phyloP scores from a whole-genome alignment of 2,888 invertebrate species.

The Linnaemya tessellans region DNA sequence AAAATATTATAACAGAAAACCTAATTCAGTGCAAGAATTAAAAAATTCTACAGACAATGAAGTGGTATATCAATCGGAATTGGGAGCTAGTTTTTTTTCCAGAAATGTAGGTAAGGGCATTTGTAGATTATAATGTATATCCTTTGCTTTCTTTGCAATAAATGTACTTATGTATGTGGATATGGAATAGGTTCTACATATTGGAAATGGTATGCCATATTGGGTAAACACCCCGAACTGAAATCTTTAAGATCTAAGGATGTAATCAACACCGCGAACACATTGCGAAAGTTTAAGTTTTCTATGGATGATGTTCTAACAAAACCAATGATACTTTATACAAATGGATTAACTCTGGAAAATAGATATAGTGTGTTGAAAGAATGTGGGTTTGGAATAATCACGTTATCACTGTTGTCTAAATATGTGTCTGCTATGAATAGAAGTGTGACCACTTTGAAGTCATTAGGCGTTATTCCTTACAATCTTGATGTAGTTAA shows the following conservation, averaged over 20 bases:
- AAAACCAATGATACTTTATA: constrained; percentile 85
- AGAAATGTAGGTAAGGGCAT: constrained; percentile 55
- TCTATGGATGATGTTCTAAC: constrained; percentile 84
- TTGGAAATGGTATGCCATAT: constrained; percentile 75
- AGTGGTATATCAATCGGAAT: not conserved
- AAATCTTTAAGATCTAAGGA: constrained; percentile 78
- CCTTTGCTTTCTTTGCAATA: not conserved
- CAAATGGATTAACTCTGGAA: constrained; percentile 85
- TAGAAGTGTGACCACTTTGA: constrained; percentile 81
- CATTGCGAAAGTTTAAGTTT: constrained; percentile 82
- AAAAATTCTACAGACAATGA: constrained; percentile 34
- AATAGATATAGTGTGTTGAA: constrained; percentile 86
- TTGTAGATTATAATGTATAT: not conserved
- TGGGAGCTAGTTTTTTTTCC: constrained; percentile 57
- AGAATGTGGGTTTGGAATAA: constrained; percentile 85
- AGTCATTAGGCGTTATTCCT: constrained; percentile 82
- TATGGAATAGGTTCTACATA: constrained; percentile 76
- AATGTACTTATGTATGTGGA: too few species aligned
- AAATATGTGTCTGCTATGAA: constrained; percentile 81
- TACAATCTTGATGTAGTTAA: constrained; percentile 81
- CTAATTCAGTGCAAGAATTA: not conserved
- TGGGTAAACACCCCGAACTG: constrained; percentile 79
- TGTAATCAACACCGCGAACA: constrained; percentile 76
- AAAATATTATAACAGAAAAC: constrained; percentile 39
- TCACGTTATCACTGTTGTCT: constrained; percentile 82